These are phyloP conservation scores for Microctonus aethiopoides DNA, from an alignment of 2,888 invertebrate species.

Conservation along the genomic window DNA sequence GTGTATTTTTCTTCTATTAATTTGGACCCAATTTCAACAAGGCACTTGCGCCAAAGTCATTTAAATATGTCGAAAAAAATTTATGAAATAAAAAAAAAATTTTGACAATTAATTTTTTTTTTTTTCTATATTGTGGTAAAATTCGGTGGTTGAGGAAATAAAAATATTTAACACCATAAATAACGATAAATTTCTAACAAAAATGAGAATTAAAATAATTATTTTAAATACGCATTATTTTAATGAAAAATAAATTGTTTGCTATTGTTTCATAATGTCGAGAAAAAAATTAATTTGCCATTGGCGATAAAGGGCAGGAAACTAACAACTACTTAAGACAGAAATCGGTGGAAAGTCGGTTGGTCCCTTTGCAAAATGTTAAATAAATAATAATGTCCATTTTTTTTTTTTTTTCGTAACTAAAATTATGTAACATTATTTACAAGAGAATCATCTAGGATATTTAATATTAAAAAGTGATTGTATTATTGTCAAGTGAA, in stretches of 20 bases:
- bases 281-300: conserved; percentile 45
- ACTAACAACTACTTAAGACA: conserved; percentile 59
- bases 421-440: conserved; percentile 49
- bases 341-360: conserved; percentile 67
- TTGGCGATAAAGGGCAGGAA: conserved; percentile 63
- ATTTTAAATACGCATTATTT: conserved; percentile 4
- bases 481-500: neutral
- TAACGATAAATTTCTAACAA: conserved; percentile 1
- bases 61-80: conserved; percentile 16
- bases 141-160: conserved; percentile 2
- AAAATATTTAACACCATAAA: conserved; percentile 7
- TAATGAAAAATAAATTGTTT: conserved; percentile 17
- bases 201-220: neutral
- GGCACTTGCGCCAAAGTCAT: conserved; percentile 55
- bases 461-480: neutral
- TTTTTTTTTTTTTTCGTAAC: conserved; percentile 42
- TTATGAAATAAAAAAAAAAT: neutral
- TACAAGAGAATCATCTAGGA: conserved; percentile 41
- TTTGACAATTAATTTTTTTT: neutral
- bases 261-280: conserved; percentile 29
- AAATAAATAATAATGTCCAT: conserved; percentile 64
- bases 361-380: conserved; percentile 64
- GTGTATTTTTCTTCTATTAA: conserved; percentile 43
- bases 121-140: neutral
- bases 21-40: conserved; percentile 60